Percentiles rank a stretch among this genome's conserved stretches.
These are phyloP conservation scores for Pocillopora verrucosa DNA, from an alignment of 64 coral and sea anemone genomes.

Conservation along the genomic window DNA sequence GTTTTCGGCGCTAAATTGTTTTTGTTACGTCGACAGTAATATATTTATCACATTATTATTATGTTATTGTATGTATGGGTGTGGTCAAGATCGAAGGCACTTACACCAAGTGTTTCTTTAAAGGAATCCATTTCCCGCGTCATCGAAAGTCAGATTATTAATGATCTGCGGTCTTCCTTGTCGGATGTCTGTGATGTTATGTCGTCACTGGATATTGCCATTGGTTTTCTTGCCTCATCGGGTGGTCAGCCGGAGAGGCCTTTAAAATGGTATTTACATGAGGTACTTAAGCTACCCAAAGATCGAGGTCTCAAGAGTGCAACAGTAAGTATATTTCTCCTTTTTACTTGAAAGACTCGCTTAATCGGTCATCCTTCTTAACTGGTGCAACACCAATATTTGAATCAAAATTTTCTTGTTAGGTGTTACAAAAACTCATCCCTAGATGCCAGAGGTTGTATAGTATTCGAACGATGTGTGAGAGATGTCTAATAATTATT, in stretches of 20 bases:
- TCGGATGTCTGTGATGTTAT: constrained; percentile 62
- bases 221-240: constrained; percentile 61
- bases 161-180: constrained; percentile 51
- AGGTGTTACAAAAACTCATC: too few relatives aligned
- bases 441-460: too few relatives aligned
- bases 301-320: constrained; percentile 51
- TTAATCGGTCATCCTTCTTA: neutral
- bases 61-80: too few relatives aligned
- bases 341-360: too few relatives aligned
- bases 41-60: too few relatives aligned
- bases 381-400: neutral
- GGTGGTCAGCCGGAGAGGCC: constrained; percentile 32
- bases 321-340: constrained; percentile 21
- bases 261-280: constrained; percentile 54
- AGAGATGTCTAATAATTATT: too few relatives aligned
- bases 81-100: neutral
- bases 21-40: too few relatives aligned
- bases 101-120: neutral
- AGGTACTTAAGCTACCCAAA: constrained; percentile 44
- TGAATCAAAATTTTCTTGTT: neutral
- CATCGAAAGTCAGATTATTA: constrained; percentile 52
- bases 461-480: too few relatives aligned
- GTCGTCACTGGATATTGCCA: constrained; percentile 64
- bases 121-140: constrained; percentile 34
- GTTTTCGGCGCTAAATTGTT: too few relatives aligned